Percentiles rank a stretch among this genome's conserved stretches.
These are phyloP conservation scores for Pristis pectinata DNA, from an alignment of 2,797 vertebrate genomes.

Conservation along the genomic window DNA sequence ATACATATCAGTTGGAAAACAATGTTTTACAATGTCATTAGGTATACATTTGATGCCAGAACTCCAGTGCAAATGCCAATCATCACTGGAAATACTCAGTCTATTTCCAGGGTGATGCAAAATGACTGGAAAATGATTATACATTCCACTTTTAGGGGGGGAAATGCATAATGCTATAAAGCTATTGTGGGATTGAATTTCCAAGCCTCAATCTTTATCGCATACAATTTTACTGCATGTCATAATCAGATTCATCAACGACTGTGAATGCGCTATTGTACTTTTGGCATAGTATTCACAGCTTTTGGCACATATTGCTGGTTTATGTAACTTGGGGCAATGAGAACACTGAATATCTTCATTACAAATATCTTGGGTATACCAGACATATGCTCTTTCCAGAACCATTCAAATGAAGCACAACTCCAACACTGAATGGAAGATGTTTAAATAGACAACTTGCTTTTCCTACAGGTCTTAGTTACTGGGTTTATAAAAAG, in stretches of 20 bases:
- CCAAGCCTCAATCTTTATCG: neutral
- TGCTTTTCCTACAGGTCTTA: neutral
- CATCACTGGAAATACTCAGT: no score
- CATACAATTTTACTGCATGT: neutral
- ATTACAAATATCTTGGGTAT: neutral
- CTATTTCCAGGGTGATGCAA: no score
- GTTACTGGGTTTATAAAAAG: neutral
- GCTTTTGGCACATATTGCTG: neutral
- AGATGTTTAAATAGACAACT: neutral
- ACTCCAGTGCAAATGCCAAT: no score
- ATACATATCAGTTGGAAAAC: no score
- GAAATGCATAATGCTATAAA: no score
- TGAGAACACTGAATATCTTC: neutral
- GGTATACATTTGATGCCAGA: no score
- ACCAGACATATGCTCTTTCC: neutral
- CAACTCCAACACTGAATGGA: neutral
- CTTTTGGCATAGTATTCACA: neutral
- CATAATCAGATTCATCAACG: neutral
- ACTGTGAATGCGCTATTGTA: neutral
- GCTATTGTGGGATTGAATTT: no score
- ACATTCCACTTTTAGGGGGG: no score
- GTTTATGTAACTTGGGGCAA: neutral
- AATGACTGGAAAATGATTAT: no score
- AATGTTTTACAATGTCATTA: no score
- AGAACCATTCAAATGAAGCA: neutral